Evolutionary conservation across 2,888 invertebrate genomes (phyloP), one percentile per base, ranked within the genome.

Genomic region (Xanthia togata): DNA sequence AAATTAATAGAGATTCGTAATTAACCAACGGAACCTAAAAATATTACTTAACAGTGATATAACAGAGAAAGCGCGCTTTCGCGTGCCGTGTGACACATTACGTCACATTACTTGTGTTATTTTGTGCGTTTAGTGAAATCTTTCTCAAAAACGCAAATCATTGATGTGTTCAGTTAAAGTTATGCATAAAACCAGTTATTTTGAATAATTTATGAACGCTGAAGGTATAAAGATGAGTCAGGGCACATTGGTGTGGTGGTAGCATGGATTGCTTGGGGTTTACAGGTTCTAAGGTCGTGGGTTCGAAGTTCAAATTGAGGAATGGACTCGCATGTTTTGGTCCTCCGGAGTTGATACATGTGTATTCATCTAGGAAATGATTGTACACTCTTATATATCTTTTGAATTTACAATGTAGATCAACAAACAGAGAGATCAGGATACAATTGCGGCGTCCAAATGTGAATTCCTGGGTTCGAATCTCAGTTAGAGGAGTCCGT

Each of bases 41-140:
- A 41, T 78, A 79, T 83, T 70, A 86, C 63, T 86, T 82, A 87
- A 88, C 76, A 76, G 41, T 74, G 80, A 81, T 72, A 74, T 82
- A 89, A 89, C 62, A 82, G 89, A 62, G 88, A 88, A 88, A 88
- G 88, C 41, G 35, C 35, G 44, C 82, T 76, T 83, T 85, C 86
- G 65, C 38, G 64, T 59, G 62, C 60, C 80, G 75, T 87, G 82
- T 76, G 87, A 84, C 78, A 82, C 63, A 71, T 87, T 82, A 75
- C 67, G 70, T 82, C 80, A 88, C 62, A 64, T 72, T 80, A 80
- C 82, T 74, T 73, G 75, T 79, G 76, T 79, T 84, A 86, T 88
- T 84, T 79, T 84, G 69, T 72, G 67, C 63, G 82, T 85, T 78
- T 83, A 81, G 82, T 82, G 87, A 88, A 85, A 82, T 78, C 70